Evolutionary conservation across 2,797 vertebrate genomes (phyloP), one percentile per base, ranked within the genome.

Genomic region (Melanotaenia trifasciata): DNA sequence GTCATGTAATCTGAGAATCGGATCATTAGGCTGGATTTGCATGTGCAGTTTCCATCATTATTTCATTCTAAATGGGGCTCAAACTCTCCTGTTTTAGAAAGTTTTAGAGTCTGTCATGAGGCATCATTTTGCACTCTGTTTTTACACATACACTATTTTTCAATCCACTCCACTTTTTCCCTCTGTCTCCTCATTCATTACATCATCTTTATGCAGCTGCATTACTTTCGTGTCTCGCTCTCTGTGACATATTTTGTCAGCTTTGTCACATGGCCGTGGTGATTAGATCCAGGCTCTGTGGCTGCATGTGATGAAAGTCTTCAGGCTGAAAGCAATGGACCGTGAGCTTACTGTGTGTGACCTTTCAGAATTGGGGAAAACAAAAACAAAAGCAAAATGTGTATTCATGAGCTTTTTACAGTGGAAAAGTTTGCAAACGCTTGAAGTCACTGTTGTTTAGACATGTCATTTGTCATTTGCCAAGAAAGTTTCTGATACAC

Each of bases 211-310:
- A 71, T 70, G 78, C 86, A 87, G 81, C 85, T 85, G 78, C 78
- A 28, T 63, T 70, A 47, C 75, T 65, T 65, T 72, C 78, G 60
- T 78, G 58, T 32, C 66, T 75, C 62, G 56, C 70, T 57, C 58
- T 72, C 38, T 81, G 45, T 73, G 76, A 81, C 84, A 69, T 91
- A 90, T 88, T 88, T 88, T 91, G 87, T 94, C 87, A 89, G 72
- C 81, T 72, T 90, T 79, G 89, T 93, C 90, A 92, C 76, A 81
- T 85, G 86, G 85, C 85, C 45, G 14, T 43, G 53, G 57, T 92
- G 90, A 94, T 94, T 93, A 84, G 85, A 88, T 92, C 88, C 92
- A 94, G 93, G 74, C 80, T 75, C 86, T 71, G 35, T 66, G 77
- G 81, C 78, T 78, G 74, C 67, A 77, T 67, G 28, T 85, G 77